Evolutionary conservation across 2,797 vertebrate species (phyloP), one percentile per base, ranked within the genome.

Genomic region (Peromyscus melanophrys): DNA sequence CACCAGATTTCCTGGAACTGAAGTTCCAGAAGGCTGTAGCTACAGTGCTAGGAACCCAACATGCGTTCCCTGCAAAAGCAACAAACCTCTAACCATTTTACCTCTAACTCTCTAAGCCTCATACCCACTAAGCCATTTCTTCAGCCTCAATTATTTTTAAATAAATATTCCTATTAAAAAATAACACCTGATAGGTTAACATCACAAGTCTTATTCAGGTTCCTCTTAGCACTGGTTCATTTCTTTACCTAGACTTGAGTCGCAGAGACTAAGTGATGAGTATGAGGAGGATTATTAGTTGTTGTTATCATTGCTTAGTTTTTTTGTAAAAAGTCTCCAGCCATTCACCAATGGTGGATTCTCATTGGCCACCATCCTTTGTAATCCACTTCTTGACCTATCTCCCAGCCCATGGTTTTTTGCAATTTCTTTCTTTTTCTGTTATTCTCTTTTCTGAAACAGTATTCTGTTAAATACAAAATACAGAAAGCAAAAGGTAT

Each of bases 121-220:
- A 8, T 29, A 61, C 4, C 23, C 37, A 40, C 23, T 40, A 29
- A 40, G n/a, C n/a, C 17, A 46, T 25, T 21, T 67, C 61, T 25
- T 19, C 40, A 85, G 40, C 9, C 10, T 3, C 29, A 21, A 23
- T 49, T 85, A 6, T 87, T 95, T 57, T 89, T 78, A 14, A 27
- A 73, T 75, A 31, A 90, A 43, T 81, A 89, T 52, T 94, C 14
- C 25, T 82, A 34, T 57, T 78, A 87, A 19, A 78, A 89, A 92
- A n/a, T 55, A 63, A 27, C 4, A 71, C 37, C 61, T 87, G 3
- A 49, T 49, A 85, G 6, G 4, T 7, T 94, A 78, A 13, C 1
- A 59, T 71, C 23, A 59, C 14, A 93, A 86, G 31, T 55, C 4
- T 13, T 67, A 75, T 61, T 55, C 37, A 90, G 73, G 14, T 88